Evolutionary conservation across 2,113 vertebrate genomes (phyloP).

Genomic region (Lanius collurio): DNA sequence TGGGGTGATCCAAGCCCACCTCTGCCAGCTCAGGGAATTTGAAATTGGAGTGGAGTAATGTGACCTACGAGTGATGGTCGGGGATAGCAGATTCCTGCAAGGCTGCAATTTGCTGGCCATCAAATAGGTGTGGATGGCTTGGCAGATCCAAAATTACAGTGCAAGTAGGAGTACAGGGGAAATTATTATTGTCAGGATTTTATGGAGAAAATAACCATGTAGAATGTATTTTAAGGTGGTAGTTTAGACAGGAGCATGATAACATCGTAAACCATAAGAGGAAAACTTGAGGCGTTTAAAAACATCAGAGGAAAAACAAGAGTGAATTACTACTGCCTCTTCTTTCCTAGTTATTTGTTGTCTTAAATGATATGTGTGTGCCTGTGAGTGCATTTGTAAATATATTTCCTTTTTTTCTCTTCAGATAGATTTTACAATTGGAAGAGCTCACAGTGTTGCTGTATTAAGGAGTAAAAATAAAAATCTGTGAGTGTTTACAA

Average conservation of each 20-base stretch:
- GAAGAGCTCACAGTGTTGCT: not conserved
- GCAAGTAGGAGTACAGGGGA: constrained; percentile 20
- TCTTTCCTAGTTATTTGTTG: constrained; percentile 6
- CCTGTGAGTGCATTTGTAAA: not conserved
- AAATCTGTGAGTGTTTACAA: not conserved
- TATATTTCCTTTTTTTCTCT: constrained; percentile 5
- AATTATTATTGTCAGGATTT: constrained; percentile 59
- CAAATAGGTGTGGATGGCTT: not conserved
- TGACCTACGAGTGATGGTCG: accelerated
- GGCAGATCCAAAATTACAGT: constrained; percentile 42
- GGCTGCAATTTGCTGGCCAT: constrained; percentile 8
- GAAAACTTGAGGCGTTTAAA: constrained; percentile 42
- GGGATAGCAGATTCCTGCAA: not conserved
- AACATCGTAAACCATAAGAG: constrained; percentile 55
- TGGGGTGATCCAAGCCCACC: not conserved
- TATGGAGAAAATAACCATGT: constrained; percentile 57
- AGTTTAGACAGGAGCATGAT: constrained; percentile 56
- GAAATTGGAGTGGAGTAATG: not conserved
- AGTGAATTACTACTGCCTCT: constrained; percentile 18
- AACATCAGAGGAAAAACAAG: not conserved
- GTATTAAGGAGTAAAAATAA: not conserved
- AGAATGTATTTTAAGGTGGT: constrained; percentile 56
- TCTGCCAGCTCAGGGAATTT: not conserved
- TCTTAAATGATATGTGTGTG: not conserved
- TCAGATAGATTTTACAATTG: not conserved